Conservation (phyloP, 2,888 invertebrate species). For the Synanthedon tipuliformis region DNA sequence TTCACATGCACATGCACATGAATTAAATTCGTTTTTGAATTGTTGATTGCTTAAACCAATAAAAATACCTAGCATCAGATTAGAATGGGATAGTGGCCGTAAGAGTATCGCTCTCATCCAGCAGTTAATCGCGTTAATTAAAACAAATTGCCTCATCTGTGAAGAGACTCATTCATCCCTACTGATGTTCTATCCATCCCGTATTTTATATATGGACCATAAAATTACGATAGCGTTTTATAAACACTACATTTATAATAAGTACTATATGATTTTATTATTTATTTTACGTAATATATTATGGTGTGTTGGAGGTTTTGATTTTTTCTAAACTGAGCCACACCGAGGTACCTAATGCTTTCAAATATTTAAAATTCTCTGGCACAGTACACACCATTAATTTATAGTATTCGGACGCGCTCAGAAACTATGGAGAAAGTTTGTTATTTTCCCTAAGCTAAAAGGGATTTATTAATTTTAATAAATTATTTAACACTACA, state of each 20-base stretch:
- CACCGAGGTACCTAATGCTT: conserved; percentile 25
- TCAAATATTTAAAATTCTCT: conserved; percentile 69
- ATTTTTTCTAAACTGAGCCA: conserved; percentile 56
- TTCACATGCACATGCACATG: no score
- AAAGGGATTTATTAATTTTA: no score
- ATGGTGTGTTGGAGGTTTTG: conserved; percentile 53
- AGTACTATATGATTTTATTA: conserved; percentile 65
- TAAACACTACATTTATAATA: conserved; percentile 68
- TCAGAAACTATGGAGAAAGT: conserved; percentile 27
- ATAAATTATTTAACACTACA: no score
- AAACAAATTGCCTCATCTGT: conserved; percentile 36
- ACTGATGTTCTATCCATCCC: conserved; percentile 31
- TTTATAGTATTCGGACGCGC: conserved; percentile 52
- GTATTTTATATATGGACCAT: conserved; percentile 52
- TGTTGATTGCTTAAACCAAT: conserved; percentile 17
- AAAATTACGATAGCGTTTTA: conserved; percentile 65
- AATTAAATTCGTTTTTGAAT: not conserved
- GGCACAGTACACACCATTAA: conserved; percentile 63
- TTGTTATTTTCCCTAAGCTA: conserved; percentile 2
- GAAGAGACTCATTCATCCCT: conserved; percentile 11
- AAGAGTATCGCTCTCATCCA: not conserved
- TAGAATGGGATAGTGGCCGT: conserved; percentile 1
- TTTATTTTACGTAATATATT: conserved; percentile 70
- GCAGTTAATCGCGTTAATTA: conserved; percentile 27
- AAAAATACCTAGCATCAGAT: conserved; percentile 13